Percentiles rank a stretch among this genome's conserved stretches.
These are phyloP conservation scores for Cyanoramphus novaezelandiae DNA, from an alignment of 2,113 vertebrate species.

Conservation along the genomic window DNA sequence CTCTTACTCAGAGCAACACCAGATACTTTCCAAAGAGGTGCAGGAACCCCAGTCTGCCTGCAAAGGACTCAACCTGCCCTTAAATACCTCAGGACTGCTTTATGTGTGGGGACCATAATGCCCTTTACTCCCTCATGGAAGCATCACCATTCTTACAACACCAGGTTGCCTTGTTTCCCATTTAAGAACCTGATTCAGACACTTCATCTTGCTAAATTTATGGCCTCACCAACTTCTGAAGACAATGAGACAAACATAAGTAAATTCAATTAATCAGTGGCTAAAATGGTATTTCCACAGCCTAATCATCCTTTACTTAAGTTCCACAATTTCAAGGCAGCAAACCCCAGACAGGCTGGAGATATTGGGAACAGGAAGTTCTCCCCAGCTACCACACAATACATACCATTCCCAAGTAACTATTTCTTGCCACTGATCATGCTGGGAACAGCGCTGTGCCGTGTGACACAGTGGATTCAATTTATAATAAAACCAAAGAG, in stretches of 20 bases:
- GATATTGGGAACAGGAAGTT: background rate
- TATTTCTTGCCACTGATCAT: background rate
- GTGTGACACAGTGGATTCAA: background rate
- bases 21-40: background rate
- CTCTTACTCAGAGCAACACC: background rate
- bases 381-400: background rate
- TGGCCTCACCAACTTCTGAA: background rate
- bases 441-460: slow-evolving; percentile 2
- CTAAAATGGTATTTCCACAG: background rate
- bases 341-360: background rate
- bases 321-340: background rate
- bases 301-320: background rate
- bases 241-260: background rate
- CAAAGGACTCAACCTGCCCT: background rate
- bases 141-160: background rate
- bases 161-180: background rate
- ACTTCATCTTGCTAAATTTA: background rate
- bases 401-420: background rate
- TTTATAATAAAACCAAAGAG: slow-evolving; percentile 9
- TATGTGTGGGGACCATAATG: background rate
- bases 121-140: background rate
- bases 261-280: background rate
- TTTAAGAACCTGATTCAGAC: background rate
- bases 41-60: background rate
- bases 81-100: background rate